Evolutionary conservation across 2,797 vertebrate species (phyloP).

Genomic region (Halcyon smyrnensis): DNA sequence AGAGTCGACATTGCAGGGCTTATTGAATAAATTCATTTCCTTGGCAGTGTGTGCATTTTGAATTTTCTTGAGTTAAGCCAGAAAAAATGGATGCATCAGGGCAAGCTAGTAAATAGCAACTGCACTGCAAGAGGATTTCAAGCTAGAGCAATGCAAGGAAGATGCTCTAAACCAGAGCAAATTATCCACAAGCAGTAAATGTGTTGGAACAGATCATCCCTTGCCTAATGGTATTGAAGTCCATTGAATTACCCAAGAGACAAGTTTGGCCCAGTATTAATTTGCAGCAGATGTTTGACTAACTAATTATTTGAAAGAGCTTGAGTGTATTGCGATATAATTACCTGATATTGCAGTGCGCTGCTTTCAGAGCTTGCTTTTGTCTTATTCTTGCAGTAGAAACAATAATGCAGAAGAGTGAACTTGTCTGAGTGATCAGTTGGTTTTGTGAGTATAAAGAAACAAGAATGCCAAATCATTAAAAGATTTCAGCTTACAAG

Average conservation of each 20-base stretch:
- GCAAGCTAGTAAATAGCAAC: conserved; percentile 15
- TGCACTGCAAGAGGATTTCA: conserved; percentile 17
- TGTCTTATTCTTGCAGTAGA: background rate
- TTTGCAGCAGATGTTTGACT: conserved; percentile 51
- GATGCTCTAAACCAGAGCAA: background rate
- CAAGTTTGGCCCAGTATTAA: conserved; percentile 2
- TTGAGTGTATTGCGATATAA: background rate
- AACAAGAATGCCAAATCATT: background rate
- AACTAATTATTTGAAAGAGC: conserved; percentile 21
- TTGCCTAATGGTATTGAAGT: background rate
- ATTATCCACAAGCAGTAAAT: background rate
- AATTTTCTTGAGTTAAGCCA: conserved; percentile 46
- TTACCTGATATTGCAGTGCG: background rate
- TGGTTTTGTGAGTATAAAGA: background rate
- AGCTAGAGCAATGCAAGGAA: background rate
- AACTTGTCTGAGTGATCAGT: background rate
- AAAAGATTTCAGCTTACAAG: background rate
- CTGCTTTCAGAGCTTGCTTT: background rate
- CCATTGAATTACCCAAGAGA: background rate
- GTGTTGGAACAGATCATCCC: conserved; percentile 1
- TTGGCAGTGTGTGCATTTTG: conserved; percentile 12
- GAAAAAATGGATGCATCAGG: conserved; percentile 44
- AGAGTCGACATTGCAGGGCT: conserved; percentile 9
- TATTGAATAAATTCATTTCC: conserved; percentile 60
- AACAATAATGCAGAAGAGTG: background rate